Evolutionary conservation across 37 sponge, comb jelly and placozoan genomes (phyloP), one percentile per base, ranked within the genome.

Genomic region (Aphrocallistes beatrix): DNA sequence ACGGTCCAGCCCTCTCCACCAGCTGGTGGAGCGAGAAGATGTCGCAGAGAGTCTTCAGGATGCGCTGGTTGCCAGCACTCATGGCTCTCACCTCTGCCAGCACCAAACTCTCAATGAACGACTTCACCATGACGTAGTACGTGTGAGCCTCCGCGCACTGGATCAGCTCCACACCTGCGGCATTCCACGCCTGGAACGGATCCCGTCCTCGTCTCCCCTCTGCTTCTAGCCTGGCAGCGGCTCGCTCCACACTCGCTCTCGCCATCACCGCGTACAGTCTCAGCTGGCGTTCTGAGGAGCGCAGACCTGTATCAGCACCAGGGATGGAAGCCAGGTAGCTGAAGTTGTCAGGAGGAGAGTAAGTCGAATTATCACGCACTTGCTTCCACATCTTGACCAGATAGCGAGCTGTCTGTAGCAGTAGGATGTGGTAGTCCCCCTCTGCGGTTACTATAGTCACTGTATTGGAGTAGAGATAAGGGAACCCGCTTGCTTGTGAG

Each of bases 361-460:
- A 28, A 13, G 10, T 60, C 32, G 75, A 30, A 30, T 60, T 13
- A 19, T 60, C 28, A 19, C 8, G 10, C 8, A 60, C 25, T 13
- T 60, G 37, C 25, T 30, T 23, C 75, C 23, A 9, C 38, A 37
- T 82, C 28, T 38, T 38, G 10, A 82, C 8, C 1, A 23, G 83
- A n/a, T 45, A 93, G 91, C 96, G 88, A 25, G 94, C 94, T 34
- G 96, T 88, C 86, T 96, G 96, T 0, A 96, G 92, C 51, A 83
- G 92, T 85, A 96, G 40, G 10, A 96, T 92, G 16, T 93, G 94
- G 86, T 94, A 94, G 36, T 92, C 96, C 86, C 96, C 96, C 81
- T 96, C 96, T 38, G 92, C 92, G 0, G 96, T 96, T 49, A 83
- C 51, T 1, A 88, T 51, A 23, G 91, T 50, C 0, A 69, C 42